phyloP scores from a whole-genome alignment of 2,797 vertebrate genomes.

The Malacoraja senta region DNA sequence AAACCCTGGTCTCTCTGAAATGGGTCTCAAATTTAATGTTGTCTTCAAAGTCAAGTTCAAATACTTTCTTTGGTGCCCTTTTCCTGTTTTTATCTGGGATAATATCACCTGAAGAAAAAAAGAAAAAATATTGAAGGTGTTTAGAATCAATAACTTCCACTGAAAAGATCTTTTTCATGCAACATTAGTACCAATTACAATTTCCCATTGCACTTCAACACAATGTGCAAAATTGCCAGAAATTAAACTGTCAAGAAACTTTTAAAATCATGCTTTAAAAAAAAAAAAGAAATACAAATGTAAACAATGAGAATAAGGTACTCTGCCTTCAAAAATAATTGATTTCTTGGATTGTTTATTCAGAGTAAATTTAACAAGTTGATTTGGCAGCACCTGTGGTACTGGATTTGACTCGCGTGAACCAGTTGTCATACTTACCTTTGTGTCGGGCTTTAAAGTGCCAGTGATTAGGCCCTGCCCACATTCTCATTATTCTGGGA shows the following conservation, averaged over 20 bases:
- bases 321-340: not conserved
- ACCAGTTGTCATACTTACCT: slow-evolving; percentile 55
- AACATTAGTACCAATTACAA: not conserved
- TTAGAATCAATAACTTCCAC: not conserved
- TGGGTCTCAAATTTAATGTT: slow-evolving; percentile 68
- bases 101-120: slow-evolving; percentile 41
- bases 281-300: too few species aligned
- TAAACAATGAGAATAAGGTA: not conserved
- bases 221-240: not conserved
- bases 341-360: too few species aligned
- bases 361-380: too few species aligned
- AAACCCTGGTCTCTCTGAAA: slow-evolving; percentile 76
- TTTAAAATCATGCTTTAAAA: not conserved
- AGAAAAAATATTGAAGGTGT: not conserved
- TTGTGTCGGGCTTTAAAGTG: slow-evolving; percentile 77
- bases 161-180: not conserved
- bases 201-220: not conserved
- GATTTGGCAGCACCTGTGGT: too few species aligned
- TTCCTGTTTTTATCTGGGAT: slow-evolving; percentile 50
- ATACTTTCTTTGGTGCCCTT: slow-evolving; percentile 63
- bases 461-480: slow-evolving; percentile 94
- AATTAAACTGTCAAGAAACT: not conserved
- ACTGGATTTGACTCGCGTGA: not conserved
- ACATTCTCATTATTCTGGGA: slow-evolving; percentile 79
- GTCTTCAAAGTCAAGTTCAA: slow-evolving; percentile 75